Conservation (phyloP, 2,888 invertebrate genomes). For the Dioctria linearis region DNA sequence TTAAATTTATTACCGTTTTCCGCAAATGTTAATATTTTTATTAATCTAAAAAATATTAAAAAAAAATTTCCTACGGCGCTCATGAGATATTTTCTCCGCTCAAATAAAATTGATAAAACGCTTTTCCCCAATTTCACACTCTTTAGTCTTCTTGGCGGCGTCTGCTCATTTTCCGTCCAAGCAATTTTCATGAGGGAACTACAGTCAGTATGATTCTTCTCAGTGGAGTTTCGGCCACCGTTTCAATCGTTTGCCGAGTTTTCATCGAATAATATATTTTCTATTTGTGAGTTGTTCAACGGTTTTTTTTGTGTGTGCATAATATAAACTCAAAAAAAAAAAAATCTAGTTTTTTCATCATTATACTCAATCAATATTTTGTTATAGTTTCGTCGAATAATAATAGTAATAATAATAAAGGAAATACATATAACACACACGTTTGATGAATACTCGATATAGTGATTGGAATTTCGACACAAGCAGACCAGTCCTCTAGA, state of each 20-base stretch:
- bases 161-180: constrained; percentile 23
- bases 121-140: constrained; percentile 35
- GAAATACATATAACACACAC: background rate
- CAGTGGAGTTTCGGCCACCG: constrained; percentile 69
- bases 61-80: background rate
- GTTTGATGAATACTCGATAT: background rate
- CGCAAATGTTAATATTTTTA: too few species aligned
- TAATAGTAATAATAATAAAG: background rate
- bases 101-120: constrained; percentile 38
- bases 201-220: constrained; percentile 56
- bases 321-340: background rate
- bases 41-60: too few species aligned
- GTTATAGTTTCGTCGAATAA: background rate
- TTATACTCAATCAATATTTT: constrained; percentile 5
- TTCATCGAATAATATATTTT: constrained; percentile 51
- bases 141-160: background rate
- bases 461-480: background rate
- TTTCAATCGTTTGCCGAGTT: constrained; percentile 56
- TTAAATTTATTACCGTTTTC: too few species aligned
- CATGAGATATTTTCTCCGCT: constrained; percentile 31
- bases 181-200: constrained; percentile 68
- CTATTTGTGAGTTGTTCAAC: constrained; percentile 43
- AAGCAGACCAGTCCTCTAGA: background rate
- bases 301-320: constrained; percentile 49
- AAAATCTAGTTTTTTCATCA: constrained; percentile 13